Conservation (phyloP, 2,888 invertebrate genomes). For the Tenthredo notha region DNA sequence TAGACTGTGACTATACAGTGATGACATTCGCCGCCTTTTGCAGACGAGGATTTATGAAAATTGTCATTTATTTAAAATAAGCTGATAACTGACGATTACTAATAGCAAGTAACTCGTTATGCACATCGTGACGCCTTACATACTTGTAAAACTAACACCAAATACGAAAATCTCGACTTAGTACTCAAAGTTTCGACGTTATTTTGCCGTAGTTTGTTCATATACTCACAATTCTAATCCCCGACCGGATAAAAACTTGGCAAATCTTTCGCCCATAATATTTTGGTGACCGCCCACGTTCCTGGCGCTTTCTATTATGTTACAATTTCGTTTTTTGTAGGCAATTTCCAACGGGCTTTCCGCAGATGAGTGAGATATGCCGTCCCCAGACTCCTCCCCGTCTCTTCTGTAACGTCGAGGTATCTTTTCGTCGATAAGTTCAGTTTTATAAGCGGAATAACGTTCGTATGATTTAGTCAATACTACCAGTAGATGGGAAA, state of each 20-base stretch:
- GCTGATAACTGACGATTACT: constrained; percentile 22
- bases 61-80: constrained; percentile 14
- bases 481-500: constrained; percentile 66
- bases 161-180: constrained; percentile 1
- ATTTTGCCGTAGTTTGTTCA: not conserved
- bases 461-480: constrained; percentile 66
- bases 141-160: constrained; percentile 19
- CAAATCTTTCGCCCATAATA: constrained; percentile 69
- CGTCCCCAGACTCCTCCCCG: constrained; percentile 8
- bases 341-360: constrained; percentile 64
- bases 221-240: constrained; percentile 62
- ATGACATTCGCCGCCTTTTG: constrained; percentile 5
- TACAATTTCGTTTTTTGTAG: constrained; percentile 65
- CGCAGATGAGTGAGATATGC: not conserved
- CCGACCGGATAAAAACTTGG: constrained; percentile 66
- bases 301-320: constrained; percentile 62
- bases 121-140: not conserved
- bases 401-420: not conserved
- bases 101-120: not conserved
- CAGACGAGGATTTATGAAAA: not conserved
- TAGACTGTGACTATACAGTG: constrained; percentile 28
- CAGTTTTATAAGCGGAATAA: constrained; percentile 64
- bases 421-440: constrained; percentile 56
- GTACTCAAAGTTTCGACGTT: not conserved
- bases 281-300: constrained; percentile 64